phyloP scores from a whole-genome alignment of 2,888 invertebrate species.

The Agrypnus murinus region DNA sequence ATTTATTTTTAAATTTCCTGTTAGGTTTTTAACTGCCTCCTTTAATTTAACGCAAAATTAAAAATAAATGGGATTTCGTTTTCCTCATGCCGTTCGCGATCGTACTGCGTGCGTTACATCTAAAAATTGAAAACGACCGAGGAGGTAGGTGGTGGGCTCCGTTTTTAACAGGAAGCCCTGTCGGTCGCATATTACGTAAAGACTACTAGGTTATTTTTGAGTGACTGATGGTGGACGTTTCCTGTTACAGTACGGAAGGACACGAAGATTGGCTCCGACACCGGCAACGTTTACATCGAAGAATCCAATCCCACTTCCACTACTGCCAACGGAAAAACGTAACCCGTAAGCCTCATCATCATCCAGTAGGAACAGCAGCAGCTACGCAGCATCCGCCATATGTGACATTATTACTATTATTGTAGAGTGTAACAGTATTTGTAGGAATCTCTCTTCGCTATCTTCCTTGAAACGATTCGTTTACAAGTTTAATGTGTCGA shows the following conservation, averaged over 20 bases:
- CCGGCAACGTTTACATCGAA: conserved; percentile 71
- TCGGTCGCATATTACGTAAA: conserved; percentile 49
- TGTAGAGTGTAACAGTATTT: conserved; percentile 36
- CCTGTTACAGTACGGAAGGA: conserved; percentile 70
- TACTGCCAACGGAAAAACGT: conserved; percentile 60
- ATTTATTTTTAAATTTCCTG: conserved; percentile 15
- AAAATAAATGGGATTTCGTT: conserved; percentile 33
- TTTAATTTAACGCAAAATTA: conserved; percentile 41
- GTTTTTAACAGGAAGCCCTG: conserved; percentile 51
- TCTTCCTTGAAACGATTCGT: conserved; percentile 24
- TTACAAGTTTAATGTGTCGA: conserved; percentile 29
- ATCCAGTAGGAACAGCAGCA: conserved; percentile 4
- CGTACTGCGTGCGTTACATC: too few relatives aligned
- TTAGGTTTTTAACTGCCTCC: conserved; percentile 13
- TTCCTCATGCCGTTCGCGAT: conserved; percentile 39
- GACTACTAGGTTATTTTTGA: conserved; percentile 56
- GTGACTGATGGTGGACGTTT: conserved; percentile 57
- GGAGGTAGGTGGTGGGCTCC: conserved; percentile 44
- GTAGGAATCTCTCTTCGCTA: conserved; percentile 13
- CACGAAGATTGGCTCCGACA: conserved; percentile 66
- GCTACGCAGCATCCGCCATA: conserved; percentile 49
- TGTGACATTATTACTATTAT: conserved; percentile 46
- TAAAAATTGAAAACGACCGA: conserved; percentile 35
- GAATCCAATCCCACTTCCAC: conserved; percentile 61
- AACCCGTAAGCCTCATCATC: conserved; percentile 49